Conservation (phyloP, 92 coral and sea anemone genomes). For the Desmophyllum pertusum region DNA sequence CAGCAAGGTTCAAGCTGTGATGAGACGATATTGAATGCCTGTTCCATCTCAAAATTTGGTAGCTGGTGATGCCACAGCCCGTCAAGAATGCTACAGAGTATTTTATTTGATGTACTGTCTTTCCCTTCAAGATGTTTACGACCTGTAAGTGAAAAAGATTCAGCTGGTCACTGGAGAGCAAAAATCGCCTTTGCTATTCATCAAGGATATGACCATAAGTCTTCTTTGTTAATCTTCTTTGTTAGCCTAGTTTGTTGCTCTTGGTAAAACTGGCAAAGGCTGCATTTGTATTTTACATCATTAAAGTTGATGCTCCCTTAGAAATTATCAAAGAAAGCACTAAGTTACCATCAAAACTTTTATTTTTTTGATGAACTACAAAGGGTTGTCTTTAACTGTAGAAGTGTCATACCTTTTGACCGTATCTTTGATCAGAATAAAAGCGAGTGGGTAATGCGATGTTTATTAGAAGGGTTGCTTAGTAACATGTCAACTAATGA, state of each 20-base stretch:
- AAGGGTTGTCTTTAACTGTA: no score
- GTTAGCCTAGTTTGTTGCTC: neutral
- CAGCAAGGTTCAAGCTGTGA: slow-evolving; percentile 70
- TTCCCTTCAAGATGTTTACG: slow-evolving; percentile 20
- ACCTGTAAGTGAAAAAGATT: slow-evolving; percentile 10
- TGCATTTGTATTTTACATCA: no score
- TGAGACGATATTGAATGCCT: slow-evolving; percentile 63
- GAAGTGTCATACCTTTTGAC: no score
- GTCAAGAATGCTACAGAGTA: slow-evolving; percentile 29
- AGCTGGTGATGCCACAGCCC: slow-evolving; percentile 77
- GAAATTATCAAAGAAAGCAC: no score
- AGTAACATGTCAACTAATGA: neutral
- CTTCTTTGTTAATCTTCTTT: no score
- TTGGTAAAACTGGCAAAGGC: neutral
- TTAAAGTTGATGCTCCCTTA: neutral
- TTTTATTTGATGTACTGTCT: slow-evolving; percentile 11
- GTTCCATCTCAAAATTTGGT: slow-evolving; percentile 66
- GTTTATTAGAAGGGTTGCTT: no score
- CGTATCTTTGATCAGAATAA: no score
- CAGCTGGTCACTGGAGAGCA: neutral
- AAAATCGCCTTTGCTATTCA: no score
- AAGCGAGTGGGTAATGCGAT: no score
- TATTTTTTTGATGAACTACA: no score
- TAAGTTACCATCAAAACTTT: no score
- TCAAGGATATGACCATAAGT: no score